phyloP scores from a whole-genome alignment of 1,140 invertebrate species.

The Drosophila ambigua region DNA sequence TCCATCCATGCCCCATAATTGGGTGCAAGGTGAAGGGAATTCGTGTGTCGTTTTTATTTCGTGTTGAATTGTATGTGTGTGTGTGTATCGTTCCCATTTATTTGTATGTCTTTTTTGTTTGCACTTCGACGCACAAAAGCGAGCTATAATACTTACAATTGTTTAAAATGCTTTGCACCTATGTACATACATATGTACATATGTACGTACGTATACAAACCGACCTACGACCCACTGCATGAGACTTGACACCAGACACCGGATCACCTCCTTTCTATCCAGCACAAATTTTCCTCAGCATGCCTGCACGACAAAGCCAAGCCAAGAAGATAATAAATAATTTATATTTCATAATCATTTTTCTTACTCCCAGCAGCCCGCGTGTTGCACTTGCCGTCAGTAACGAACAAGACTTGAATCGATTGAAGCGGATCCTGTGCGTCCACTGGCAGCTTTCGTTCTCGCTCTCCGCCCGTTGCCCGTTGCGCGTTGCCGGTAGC shows the following conservation, averaged over 20 bases:
- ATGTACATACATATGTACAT: neutral
- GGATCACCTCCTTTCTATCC: neutral
- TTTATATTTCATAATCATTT: conserved; percentile 59
- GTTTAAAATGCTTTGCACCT: neutral
- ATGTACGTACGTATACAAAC: neutral
- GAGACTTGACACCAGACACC: conserved; percentile 32
- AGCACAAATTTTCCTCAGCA: conserved; percentile 43
- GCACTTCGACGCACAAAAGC: conserved; percentile 24
- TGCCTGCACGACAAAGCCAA: conserved; percentile 48
- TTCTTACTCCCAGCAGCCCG: conserved; percentile 43
- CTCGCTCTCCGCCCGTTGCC: neutral
- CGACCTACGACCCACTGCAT: conserved; percentile 20
- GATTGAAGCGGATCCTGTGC: conserved; percentile 37
- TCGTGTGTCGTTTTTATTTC: conserved; percentile 47
- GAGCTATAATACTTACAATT: conserved; percentile 6
- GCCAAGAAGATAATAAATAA: conserved; percentile 44
- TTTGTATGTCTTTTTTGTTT: conserved; percentile 18
- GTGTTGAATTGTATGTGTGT: conserved; percentile 38
- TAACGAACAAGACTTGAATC: conserved; percentile 7
- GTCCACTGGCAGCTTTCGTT: neutral
- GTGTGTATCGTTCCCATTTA: conserved; percentile 32
- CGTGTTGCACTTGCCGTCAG: conserved; percentile 11
- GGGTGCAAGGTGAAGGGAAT: conserved; percentile 48
- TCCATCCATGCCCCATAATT: conserved; percentile 60
- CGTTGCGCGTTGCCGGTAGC: conserved; percentile 6